phyloP scores from a whole-genome alignment of 92 coral and sea anemone genomes.

The Zoanthus solanderi region DNA sequence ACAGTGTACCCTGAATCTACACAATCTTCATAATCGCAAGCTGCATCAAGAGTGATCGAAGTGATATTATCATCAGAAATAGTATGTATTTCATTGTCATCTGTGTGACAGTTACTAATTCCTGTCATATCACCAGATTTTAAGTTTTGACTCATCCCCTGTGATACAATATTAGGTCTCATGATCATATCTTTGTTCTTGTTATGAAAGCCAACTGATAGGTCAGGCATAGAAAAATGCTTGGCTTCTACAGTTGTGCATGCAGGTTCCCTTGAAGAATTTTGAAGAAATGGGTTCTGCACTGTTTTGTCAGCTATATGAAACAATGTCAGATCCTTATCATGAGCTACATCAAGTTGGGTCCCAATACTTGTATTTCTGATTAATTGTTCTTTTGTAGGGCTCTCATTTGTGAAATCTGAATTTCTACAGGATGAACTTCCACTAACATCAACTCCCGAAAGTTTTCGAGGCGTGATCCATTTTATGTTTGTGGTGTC shows the following conservation, averaged over 20 bases:
- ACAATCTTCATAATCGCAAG: not conserved
- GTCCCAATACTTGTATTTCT: not conserved
- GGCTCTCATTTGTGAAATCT: not conserved
- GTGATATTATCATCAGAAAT: not conserved
- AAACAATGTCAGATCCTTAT: not conserved
- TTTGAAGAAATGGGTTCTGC: not conserved
- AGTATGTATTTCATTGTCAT: not conserved
- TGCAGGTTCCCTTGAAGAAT: not conserved
- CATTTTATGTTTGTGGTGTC: conserved; percentile 57
- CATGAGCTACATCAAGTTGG: not conserved
- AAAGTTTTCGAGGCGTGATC: conserved; percentile 63
- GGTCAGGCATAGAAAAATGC: not conserved
- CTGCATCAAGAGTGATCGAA: not conserved
- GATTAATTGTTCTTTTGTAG: not conserved
- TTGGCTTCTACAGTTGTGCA: not conserved
- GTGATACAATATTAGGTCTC: too few species aligned
- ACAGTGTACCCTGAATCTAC: conserved; percentile 39
- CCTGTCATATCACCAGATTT: not conserved
- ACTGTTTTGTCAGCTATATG: not conserved
- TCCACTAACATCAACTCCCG: not conserved
- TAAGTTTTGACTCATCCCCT: not conserved
- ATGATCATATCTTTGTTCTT: not conserved
- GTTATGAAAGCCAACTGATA: not conserved
- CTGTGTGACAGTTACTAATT: not conserved
- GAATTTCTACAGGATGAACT: not conserved